Conservation (phyloP, 1,140 invertebrate genomes). For the Aphelenchoides besseyi region DNA sequence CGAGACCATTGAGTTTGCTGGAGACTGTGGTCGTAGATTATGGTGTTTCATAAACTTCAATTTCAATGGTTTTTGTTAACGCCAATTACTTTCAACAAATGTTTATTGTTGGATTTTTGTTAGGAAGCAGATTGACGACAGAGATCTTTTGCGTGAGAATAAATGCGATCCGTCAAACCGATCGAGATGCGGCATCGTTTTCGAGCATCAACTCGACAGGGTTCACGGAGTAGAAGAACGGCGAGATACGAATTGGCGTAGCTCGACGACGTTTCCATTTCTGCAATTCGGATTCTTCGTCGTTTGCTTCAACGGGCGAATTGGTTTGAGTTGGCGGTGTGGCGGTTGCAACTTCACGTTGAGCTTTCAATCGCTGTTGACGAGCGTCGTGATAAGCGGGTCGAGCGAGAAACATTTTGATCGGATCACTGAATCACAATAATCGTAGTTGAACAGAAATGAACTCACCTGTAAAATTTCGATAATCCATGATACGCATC, state of each 20-base stretch:
- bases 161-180: no score
- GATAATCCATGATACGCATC: not conserved
- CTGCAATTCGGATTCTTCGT: not conserved
- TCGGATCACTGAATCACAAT: not conserved
- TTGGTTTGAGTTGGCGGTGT: not conserved
- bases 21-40: no score
- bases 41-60: no score
- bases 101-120: no score
- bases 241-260: constrained; percentile 16
- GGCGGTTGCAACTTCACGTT: not conserved
- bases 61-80: no score
- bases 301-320: not conserved
- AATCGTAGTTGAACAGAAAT: not conserved
- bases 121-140: no score
- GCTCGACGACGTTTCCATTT: constrained; percentile 19
- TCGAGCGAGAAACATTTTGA: constrained; percentile 3
- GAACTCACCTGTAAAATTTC: not conserved
- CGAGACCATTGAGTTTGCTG: no score
- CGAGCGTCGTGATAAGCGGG: not conserved
- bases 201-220: constrained; percentile 16
- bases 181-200: not conserved
- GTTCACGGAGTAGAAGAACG: constrained; percentile 25
- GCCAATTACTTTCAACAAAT: no score
- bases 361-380: not conserved
- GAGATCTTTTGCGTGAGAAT: no score